These are phyloP conservation scores for Anolis sagrei DNA, from an alignment of 2,113 vertebrate genomes.

Conservation along the genomic window DNA sequence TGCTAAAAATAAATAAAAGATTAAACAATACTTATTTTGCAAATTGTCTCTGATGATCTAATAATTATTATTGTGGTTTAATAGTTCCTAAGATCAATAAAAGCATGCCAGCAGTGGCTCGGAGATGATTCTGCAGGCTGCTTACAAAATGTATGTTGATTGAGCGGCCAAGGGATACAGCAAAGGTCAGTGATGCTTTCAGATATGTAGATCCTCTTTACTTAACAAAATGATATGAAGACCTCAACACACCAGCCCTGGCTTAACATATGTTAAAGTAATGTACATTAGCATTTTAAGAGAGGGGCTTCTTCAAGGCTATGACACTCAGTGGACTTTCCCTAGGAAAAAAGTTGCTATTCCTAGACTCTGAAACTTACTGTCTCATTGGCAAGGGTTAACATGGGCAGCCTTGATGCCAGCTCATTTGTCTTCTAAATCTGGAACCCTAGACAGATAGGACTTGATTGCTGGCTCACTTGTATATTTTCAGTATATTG, in stretches of 20 bases:
- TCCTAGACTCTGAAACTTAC: background rate
- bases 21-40: constrained; percentile 52
- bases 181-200: background rate
- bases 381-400: background rate
- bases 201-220: background rate
- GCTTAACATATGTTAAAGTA: background rate
- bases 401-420: background rate
- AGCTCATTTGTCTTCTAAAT: background rate
- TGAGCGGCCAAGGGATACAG: background rate
- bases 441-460: no score
- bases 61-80: constrained; percentile 41
- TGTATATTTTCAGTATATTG: no score
- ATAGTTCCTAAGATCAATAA: background rate
- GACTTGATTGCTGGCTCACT: no score
- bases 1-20: constrained; percentile 33
- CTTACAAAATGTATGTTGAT: background rate
- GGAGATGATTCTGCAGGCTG: background rate
- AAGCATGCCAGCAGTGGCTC: background rate
- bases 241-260: background rate
- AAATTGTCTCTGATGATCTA: constrained; percentile 27
- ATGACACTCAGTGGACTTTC: background rate
- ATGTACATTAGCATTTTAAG: background rate
- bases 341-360: background rate
- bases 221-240: background rate
- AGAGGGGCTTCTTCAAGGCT: background rate